Conservation (phyloP, 2,888 invertebrate species). For the Archips xylosteana region DNA sequence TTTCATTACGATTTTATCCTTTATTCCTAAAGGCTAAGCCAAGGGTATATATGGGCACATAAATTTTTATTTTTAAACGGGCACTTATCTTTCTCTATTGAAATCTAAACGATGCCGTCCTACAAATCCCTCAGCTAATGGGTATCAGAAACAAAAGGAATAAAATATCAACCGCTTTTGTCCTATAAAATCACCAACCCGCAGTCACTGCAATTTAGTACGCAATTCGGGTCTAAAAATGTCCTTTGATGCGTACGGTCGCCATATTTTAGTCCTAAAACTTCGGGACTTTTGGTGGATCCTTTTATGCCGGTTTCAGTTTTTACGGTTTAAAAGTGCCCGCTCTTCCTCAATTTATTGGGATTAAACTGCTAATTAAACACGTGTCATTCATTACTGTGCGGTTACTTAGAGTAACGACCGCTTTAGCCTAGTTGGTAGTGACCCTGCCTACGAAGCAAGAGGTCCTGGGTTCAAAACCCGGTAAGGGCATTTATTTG, state of each 20-base stretch:
- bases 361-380: too few relatives aligned
- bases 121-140: neutral
- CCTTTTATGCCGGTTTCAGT: neutral
- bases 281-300: neutral
- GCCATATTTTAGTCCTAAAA: slow-evolving; percentile 4
- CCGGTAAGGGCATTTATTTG: too few relatives aligned
- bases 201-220: slow-evolving; percentile 10
- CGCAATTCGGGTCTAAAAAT: slow-evolving; percentile 7
- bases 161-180: neutral
- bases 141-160: neutral
- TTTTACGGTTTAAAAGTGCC: neutral
- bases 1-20: too few relatives aligned
- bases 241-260: neutral
- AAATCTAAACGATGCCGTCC: neutral
- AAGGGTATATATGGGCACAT: neutral
- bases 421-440: too few relatives aligned
- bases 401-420: too few relatives aligned
- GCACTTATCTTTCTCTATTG: neutral
- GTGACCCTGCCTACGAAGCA: too few relatives aligned
- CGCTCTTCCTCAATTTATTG: neutral
- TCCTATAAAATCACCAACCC: neutral
- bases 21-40: too few relatives aligned
- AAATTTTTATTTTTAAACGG: neutral
- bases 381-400: too few relatives aligned
- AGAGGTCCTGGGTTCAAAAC: too few relatives aligned